Conservation (phyloP, 1,140 invertebrate species). For the Zelostemma sp. region DNA sequence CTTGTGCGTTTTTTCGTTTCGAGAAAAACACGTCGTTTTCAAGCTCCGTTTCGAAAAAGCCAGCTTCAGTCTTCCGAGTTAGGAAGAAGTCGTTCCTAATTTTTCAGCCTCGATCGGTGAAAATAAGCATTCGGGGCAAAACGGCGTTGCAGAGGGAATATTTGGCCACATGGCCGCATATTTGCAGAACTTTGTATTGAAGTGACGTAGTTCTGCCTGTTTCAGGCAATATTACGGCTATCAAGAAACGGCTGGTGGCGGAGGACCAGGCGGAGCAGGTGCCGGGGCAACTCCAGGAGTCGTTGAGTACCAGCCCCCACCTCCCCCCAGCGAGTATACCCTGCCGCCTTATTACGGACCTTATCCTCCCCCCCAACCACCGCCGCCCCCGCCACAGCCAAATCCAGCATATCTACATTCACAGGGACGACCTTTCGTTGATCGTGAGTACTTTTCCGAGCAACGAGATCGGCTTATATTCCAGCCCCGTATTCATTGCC, state of each 20-base stretch:
- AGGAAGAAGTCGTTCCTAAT: no score
- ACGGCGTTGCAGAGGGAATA: no score
- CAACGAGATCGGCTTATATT: conserved; percentile 1
- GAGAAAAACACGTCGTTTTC: no score
- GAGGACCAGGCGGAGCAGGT: conserved; percentile 54
- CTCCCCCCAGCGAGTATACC: conserved; percentile 62
- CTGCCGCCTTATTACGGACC: conserved; percentile 68
- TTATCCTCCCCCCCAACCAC: conserved; percentile 79
- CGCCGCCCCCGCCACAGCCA: conserved; percentile 77
- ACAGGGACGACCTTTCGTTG: conserved; percentile 66
- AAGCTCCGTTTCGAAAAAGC: no score
- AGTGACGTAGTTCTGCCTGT: no score
- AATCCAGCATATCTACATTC: conserved; percentile 71
- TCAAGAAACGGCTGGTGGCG: conserved; percentile 59
- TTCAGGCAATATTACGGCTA: conserved; percentile 66
- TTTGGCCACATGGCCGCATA: no score
- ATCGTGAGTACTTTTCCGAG: conserved; percentile 57
- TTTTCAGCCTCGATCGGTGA: no score
- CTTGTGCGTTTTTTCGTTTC: no score
- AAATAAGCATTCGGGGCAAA: no score
- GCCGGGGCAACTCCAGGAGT: conserved; percentile 55
- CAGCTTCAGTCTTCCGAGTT: no score
- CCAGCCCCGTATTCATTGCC: neutral
- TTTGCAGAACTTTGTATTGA: no score
- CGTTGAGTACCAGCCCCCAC: conserved; percentile 63